Evolutionary conservation across 1,140 invertebrate species (phyloP), one percentile per base, ranked within the genome.

Genomic region (Anadara kagoshimensis): DNA sequence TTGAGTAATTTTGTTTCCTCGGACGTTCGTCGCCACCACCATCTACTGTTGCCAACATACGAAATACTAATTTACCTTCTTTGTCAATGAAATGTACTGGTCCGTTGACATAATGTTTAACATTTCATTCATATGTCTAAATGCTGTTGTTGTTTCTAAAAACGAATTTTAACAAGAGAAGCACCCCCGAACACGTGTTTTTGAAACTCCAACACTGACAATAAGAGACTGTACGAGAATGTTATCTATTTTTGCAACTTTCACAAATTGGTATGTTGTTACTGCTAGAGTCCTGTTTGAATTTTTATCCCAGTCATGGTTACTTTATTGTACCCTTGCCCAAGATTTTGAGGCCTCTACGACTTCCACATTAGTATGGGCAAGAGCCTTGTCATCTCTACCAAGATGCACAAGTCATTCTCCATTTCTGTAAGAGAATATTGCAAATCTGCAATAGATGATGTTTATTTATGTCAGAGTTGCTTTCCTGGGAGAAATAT

Each of bases 301-400:
- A 56, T 59, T 53, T 41, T 73, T 73, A 10, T 57, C 63, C 62
- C 63, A 73, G 43, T 73, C 70, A 51, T 73, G 62, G 49, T 66
- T 63, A 10, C 16, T 10, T 24, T 73, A 73, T 18, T 4, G 8
- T 22, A 73, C 24, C 36, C 24, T 57, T 56, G 24, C 26, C 70
- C 61, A 65, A n/a, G 62, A 65, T 45, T 72, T 72, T 11, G 24
- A 43, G 44, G 70, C 61, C 58, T 72, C 11, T 14, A 65, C 61
- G 47, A 72, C 53, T 20, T 72, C 70, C n/a, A 72, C 49, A 43
- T 72, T 62, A 44, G 51, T 72, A 65, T 72, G 70, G 5, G 65
- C 61, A 10, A 65, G 44, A 22, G 53, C 61, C 58, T 72, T 72
- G 41, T 72, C 45, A 58, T 72, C 70, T 36, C 62, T 49, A 1